Evolutionary conservation across 2,797 vertebrate genomes (phyloP).

Genomic region (Parotocinclus haroldoi): DNA sequence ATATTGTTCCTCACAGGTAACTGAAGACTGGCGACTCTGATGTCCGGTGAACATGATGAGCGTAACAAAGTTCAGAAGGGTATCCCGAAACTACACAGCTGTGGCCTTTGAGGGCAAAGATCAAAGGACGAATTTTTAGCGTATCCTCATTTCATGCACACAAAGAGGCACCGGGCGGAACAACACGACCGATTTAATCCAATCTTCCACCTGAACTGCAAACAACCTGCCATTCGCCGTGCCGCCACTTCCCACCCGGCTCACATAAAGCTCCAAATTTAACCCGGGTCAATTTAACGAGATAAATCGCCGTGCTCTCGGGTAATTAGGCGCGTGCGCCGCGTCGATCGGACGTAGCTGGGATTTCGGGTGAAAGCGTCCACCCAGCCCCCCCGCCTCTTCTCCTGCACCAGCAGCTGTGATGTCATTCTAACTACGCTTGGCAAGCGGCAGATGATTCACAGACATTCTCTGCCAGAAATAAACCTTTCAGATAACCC

Average conservation of each 20-base stretch:
- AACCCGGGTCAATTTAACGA: conserved; percentile 12
- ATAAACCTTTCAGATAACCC: not conserved
- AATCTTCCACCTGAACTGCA: conserved; percentile 28
- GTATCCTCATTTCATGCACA: too few species aligned
- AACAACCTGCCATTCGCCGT: conserved; percentile 24
- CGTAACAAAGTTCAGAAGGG: too few species aligned
- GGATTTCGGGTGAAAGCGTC: not conserved
- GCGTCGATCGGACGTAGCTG: not conserved
- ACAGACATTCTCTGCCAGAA: conserved; percentile 32
- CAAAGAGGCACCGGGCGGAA: too few species aligned
- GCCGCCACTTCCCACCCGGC: conserved; percentile 9
- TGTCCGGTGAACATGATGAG: too few species aligned
- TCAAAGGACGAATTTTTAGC: too few species aligned
- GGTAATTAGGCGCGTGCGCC: conserved; percentile 37
- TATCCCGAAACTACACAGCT: too few species aligned
- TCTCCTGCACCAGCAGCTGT: too few species aligned
- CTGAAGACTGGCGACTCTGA: too few species aligned
- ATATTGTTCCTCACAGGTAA: too few species aligned
- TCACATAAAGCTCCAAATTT: conserved; percentile 12
- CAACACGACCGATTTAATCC: conserved; percentile 7
- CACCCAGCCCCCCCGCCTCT: too few species aligned
- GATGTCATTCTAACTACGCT: conserved; percentile 16
- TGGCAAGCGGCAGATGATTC: conserved; percentile 47
- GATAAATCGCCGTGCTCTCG: conserved; percentile 24
- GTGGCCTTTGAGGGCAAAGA: too few species aligned